A percentile compares a stretch with the other conserved stretches of the same genome.
These are phyloP conservation scores for Laspeyria flexula DNA, from an alignment of 2,888 invertebrate genomes.

Conservation along the genomic window DNA sequence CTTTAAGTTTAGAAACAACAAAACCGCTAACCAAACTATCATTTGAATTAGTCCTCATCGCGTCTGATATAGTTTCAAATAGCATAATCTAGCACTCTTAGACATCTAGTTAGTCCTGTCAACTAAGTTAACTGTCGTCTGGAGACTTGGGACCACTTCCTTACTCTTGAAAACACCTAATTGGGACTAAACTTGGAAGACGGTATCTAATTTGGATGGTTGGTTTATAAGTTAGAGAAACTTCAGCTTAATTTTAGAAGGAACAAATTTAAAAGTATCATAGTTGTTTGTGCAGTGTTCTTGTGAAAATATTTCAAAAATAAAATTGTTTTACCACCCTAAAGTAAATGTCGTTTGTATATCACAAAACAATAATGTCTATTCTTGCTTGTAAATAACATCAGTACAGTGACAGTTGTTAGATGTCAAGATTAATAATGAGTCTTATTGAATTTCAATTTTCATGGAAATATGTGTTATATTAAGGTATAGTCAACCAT, in stretches of 20 bases:
- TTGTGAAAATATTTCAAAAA: too few species aligned
- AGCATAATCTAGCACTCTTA: conserved; percentile 23
- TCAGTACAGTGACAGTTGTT: too few species aligned
- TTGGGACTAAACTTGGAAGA: conserved; percentile 36
- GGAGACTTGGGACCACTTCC: conserved; percentile 24
- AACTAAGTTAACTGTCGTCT: conserved; percentile 24
- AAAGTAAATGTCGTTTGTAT: too few species aligned
- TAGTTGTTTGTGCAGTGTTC: background rate
- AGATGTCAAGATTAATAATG: too few species aligned
- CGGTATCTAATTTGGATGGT: conserved; percentile 23
- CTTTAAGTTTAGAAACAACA: too few species aligned
- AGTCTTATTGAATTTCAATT: too few species aligned
- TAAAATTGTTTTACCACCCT: too few species aligned
- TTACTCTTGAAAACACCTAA: conserved; percentile 39
- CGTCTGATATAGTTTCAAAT: conserved; percentile 21
- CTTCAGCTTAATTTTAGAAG: background rate
- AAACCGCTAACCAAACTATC: conserved; percentile 5
- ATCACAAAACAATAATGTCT: too few species aligned
- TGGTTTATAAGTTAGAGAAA: background rate
- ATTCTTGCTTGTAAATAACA: too few species aligned
- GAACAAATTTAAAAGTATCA: background rate
- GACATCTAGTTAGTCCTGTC: conserved; percentile 34
- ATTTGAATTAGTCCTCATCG: conserved; percentile 12
- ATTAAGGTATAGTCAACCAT: too few species aligned
- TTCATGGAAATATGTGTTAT: too few species aligned